Evolutionary conservation across 2,113 vertebrate genomes (phyloP).

Genomic region (Sturnira hondurensis): DNA sequence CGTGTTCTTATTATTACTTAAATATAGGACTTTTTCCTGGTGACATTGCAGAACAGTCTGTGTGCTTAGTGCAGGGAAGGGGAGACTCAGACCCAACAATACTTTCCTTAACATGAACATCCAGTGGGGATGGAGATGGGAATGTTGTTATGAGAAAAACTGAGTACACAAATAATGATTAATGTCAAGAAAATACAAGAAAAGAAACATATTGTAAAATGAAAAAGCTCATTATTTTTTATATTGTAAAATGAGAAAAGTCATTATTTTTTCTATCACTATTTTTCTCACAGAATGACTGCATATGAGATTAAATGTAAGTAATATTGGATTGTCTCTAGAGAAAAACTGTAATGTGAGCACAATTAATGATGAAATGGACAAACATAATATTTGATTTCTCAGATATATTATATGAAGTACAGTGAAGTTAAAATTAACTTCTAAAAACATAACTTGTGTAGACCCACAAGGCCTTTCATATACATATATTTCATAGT

Average conservation of each 20-base stretch:
- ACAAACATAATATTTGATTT: conserved; percentile 1
- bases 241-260: too few relatives aligned
- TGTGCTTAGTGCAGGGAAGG: background rate
- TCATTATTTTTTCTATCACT: background rate
- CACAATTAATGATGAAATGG: background rate
- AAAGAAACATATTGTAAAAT: background rate
- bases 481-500: background rate
- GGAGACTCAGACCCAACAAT: background rate
- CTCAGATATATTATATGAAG: background rate
- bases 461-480: background rate
- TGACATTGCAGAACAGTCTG: background rate
- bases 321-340: background rate
- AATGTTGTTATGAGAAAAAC: background rate
- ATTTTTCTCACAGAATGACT: background rate
- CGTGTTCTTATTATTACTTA: background rate
- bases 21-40: background rate
- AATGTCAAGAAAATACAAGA: background rate
- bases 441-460: background rate
- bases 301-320: background rate
- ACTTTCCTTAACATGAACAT: background rate
- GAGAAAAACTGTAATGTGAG: background rate
- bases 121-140: accelerated
- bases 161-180: background rate
- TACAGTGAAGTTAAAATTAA: background rate
- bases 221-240: background rate